A percentile compares a stretch with the other conserved stretches of the same genome.
phyloP scores from a whole-genome alignment of 2,797 vertebrate species.

The Rhabdomys pumilio region DNA sequence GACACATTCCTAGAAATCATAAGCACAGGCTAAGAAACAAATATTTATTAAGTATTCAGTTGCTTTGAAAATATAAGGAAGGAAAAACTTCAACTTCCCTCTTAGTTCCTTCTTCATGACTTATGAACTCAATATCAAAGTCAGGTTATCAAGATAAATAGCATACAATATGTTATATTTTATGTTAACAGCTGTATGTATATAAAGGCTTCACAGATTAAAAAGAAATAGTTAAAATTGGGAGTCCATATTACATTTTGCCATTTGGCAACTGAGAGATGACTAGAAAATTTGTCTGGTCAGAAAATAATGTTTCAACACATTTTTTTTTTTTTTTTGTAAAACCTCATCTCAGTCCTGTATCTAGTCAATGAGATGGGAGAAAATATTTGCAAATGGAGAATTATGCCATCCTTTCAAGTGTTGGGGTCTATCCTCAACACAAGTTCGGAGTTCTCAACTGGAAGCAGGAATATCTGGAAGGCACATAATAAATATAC shows the following conservation, averaged over 20 bases:
- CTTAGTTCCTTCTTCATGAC: background rate
- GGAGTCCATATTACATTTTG: background rate
- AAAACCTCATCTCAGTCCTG: background rate
- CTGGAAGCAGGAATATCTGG: too few relatives aligned
- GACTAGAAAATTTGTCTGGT: background rate
- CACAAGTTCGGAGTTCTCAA: too few relatives aligned
- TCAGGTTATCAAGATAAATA: slow-evolving; percentile 18
- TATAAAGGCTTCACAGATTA: background rate
- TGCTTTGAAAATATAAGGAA: background rate
- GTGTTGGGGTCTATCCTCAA: too few relatives aligned
- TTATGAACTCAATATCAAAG: background rate
- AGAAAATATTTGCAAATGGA: background rate
- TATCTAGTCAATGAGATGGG: background rate
- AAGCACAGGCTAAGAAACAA: background rate
- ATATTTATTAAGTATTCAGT: background rate
- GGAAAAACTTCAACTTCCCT: background rate
- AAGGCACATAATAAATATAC: too few relatives aligned
- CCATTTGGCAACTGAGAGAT: background rate
- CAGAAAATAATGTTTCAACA: background rate
- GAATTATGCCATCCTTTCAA: background rate
- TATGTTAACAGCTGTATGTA: background rate
- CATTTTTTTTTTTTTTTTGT: background rate
- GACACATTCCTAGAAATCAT: background rate
- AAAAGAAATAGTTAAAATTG: background rate
- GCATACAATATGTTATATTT: background rate